Percentiles rank a stretch among this genome's conserved stretches.
phyloP scores from a whole-genome alignment of 2,888 invertebrate genomes.

The Pandemis corylana region DNA sequence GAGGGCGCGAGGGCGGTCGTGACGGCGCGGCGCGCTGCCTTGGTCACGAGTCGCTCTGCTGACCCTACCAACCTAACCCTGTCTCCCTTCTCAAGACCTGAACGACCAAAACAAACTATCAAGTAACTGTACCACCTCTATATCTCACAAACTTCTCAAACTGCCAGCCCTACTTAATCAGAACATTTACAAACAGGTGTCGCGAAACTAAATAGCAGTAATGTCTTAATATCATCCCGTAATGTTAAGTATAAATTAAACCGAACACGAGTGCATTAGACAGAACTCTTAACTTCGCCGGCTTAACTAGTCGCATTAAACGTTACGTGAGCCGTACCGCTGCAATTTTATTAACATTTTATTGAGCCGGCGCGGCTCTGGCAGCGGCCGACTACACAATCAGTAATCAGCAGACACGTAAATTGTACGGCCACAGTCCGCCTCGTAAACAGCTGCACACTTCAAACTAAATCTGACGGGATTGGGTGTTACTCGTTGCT shows the following conservation, averaged over 20 bases:
- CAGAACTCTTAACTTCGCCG: slow-evolving; percentile 56
- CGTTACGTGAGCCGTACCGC: slow-evolving; percentile 61
- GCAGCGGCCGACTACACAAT: slow-evolving; percentile 60
- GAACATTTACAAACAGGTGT: slow-evolving; percentile 56
- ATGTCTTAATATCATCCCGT: slow-evolving; percentile 69
- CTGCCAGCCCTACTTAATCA: slow-evolving; percentile 50
- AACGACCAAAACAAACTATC: slow-evolving; percentile 48
- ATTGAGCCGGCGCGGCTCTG: slow-evolving; percentile 59
- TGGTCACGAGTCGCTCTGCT: slow-evolving; percentile 80
- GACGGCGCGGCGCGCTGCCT: slow-evolving; percentile 67
- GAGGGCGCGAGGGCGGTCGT: slow-evolving; percentile 76
- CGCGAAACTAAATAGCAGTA: slow-evolving; percentile 56
- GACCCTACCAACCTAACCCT: slow-evolving; percentile 67
- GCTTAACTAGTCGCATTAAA: slow-evolving; percentile 62
- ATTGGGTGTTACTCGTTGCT: slow-evolving; percentile 27
- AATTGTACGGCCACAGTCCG: slow-evolving; percentile 52
- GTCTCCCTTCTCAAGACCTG: slow-evolving; percentile 53
- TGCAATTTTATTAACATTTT: slow-evolving; percentile 75
- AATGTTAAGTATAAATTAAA: slow-evolving; percentile 65
- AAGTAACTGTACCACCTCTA: slow-evolving; percentile 31
- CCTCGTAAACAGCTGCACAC: slow-evolving; percentile 48
- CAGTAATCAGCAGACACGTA: slow-evolving; percentile 63
- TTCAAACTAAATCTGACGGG: slow-evolving; percentile 46
- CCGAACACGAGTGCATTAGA: slow-evolving; percentile 64
- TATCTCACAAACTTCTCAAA: slow-evolving; percentile 1